These are phyloP conservation scores for Heliconius charithonia DNA, from an alignment of 2,888 invertebrate species.

Conservation along the genomic window DNA sequence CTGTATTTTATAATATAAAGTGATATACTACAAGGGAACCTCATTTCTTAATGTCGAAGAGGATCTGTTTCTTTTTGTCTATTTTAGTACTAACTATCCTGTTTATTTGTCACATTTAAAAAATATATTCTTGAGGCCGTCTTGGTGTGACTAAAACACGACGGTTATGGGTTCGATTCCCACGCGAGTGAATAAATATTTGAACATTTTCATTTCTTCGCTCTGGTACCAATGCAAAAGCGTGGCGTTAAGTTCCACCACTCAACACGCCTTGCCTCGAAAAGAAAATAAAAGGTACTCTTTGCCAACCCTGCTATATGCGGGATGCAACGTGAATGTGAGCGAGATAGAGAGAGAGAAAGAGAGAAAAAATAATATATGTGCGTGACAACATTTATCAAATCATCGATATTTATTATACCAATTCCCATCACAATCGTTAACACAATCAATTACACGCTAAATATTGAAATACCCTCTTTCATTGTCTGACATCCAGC, in stretches of 20 bases:
- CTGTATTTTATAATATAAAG: background rate
- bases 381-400: conserved; percentile 34
- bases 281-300: too few species aligned
- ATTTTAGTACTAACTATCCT: too few species aligned
- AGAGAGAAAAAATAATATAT: background rate
- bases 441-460: conserved; percentile 73
- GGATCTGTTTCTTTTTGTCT: background rate
- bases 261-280: background rate
- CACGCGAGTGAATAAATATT: background rate
- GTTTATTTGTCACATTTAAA: too few species aligned
- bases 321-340: too few species aligned
- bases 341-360: too few species aligned
- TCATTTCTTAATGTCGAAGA: background rate
- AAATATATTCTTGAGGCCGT: background rate
- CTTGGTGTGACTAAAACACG: background rate
- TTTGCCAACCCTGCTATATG: too few species aligned
- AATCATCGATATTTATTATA: conserved; percentile 26
- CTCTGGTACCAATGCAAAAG: background rate
- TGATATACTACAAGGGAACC: background rate
- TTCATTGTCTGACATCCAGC: conserved; percentile 58
- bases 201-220: background rate
- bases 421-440: conserved; percentile 53
- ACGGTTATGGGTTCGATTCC: background rate
- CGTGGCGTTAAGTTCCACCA: background rate
- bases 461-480: conserved; percentile 60